Conservation (phyloP, 2,113 vertebrate species). For the Sylvia atricapilla region DNA sequence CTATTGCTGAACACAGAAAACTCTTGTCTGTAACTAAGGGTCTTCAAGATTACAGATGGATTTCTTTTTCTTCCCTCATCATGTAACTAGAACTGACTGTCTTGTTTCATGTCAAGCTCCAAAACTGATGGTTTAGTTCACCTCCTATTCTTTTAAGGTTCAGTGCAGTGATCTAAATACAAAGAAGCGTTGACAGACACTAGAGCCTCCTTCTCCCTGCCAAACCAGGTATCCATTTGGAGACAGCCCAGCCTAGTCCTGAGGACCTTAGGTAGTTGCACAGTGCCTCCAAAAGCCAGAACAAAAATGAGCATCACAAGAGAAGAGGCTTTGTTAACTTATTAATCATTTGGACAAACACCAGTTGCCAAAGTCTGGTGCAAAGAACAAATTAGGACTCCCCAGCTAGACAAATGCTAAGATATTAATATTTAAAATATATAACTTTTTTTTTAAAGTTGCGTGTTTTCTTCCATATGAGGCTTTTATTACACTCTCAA, state of each 20-base stretch:
- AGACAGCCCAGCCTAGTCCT: background rate
- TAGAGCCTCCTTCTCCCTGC: background rate
- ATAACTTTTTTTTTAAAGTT: background rate
- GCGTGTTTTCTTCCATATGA: background rate
- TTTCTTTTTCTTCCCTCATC: background rate
- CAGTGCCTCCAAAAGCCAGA: background rate
- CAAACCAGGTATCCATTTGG: background rate
- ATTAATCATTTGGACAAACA: background rate
- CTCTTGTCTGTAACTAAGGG: background rate
- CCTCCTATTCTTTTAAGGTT: background rate
- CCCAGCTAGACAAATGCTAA: background rate
- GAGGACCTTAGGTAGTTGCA: background rate
- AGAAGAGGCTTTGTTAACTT: background rate
- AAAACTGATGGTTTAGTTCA: background rate
- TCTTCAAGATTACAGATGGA: background rate
- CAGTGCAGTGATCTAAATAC: background rate
- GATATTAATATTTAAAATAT: background rate
- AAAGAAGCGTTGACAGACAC: background rate
- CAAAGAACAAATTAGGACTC: background rate
- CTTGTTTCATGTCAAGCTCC: background rate
- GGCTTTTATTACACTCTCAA: background rate
- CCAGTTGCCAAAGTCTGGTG: fast-evolving
- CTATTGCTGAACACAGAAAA: background rate
- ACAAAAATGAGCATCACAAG: background rate
- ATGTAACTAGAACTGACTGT: background rate